Evolutionary conservation across 1,140 invertebrate species (phyloP).

Genomic region (Hyles euphorbiae): DNA sequence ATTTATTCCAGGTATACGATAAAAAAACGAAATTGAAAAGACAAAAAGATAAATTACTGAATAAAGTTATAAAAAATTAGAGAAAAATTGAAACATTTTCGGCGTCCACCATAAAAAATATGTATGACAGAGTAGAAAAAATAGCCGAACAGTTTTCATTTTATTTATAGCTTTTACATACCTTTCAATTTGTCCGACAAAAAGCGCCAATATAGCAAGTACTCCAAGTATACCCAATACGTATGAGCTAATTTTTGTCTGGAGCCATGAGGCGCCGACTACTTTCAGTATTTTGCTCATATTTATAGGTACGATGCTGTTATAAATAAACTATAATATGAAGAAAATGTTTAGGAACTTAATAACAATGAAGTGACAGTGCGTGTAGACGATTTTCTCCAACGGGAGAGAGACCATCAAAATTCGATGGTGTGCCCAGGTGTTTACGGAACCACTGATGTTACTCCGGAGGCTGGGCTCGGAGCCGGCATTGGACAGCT

Average conservation of each 20-base stretch:
- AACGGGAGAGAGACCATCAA: constrained; percentile 65
- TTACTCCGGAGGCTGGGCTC: constrained; percentile 31
- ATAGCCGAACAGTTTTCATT: no score
- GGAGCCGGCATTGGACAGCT: constrained; percentile 46
- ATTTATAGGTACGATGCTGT: constrained; percentile 28
- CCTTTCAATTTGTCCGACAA: constrained; percentile 81
- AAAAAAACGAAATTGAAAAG: no score
- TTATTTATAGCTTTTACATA: constrained; percentile 22
- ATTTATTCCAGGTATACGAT: no score
- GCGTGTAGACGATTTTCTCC: constrained; percentile 66
- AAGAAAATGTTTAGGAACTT: constrained; percentile 73
- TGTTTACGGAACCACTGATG: constrained; percentile 38
- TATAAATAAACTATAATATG: constrained; percentile 64
- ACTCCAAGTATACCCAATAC: constrained; percentile 80
- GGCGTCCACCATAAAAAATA: no score
- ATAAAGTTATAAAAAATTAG: no score
- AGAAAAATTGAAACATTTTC: no score
- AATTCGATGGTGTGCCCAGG: constrained; percentile 30
- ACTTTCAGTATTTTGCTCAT: constrained; percentile 82
- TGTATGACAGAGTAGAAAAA: no score
- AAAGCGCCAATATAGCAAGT: constrained; percentile 80
- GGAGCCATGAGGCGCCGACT: constrained; percentile 85
- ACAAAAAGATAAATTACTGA: no score
- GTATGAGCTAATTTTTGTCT: constrained; percentile 83
- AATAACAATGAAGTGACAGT: constrained; percentile 75